These are phyloP conservation scores for Volucella inanis DNA, from an alignment of 2,888 invertebrate genomes.

Conservation along the genomic window DNA sequence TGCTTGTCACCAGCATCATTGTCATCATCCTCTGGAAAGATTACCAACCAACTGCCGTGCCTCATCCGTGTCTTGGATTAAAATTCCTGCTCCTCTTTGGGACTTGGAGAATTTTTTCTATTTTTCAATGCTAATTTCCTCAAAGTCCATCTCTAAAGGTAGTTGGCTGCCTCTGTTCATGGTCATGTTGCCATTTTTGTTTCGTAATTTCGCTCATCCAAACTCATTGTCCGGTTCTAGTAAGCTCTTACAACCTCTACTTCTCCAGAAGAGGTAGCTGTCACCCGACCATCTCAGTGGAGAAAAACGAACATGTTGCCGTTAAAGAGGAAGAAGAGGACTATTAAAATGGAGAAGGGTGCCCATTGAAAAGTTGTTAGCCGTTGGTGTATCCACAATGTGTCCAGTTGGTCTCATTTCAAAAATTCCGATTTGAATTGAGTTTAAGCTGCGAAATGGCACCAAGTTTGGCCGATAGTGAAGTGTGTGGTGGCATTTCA, in stretches of 20 bases:
- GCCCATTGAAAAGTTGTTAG: constrained; percentile 51
- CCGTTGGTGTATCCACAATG: constrained; percentile 49
- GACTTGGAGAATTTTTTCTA: constrained; percentile 36
- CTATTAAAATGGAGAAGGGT: constrained; percentile 10
- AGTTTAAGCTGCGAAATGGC: constrained; percentile 68
- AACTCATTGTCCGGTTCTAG: constrained; percentile 51
- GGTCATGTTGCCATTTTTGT: constrained; percentile 71
- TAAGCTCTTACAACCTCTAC: not conserved
- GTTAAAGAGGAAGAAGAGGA: constrained; percentile 14
- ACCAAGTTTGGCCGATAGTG: constrained; percentile 56
- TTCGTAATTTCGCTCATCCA: constrained; percentile 55
- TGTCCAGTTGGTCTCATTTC: constrained; percentile 72
- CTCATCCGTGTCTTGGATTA: not conserved
- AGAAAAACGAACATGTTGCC: constrained; percentile 55
- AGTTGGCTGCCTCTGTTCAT: constrained; percentile 55
- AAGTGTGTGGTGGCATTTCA: constrained; percentile 40
- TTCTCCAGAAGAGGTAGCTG: constrained; percentile 49
- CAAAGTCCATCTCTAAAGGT: constrained; percentile 30
- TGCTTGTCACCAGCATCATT: constrained; percentile 57
- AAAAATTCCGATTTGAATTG: constrained; percentile 65
- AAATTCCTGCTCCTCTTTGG: constrained; percentile 18
- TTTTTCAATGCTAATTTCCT: constrained; percentile 71
- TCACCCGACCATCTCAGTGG: constrained; percentile 49
- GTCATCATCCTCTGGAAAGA: not conserved
- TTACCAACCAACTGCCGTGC: constrained; percentile 13